These are phyloP conservation scores for Rattus rattus DNA, from an alignment of 2,113 vertebrate species.

Conservation along the genomic window DNA sequence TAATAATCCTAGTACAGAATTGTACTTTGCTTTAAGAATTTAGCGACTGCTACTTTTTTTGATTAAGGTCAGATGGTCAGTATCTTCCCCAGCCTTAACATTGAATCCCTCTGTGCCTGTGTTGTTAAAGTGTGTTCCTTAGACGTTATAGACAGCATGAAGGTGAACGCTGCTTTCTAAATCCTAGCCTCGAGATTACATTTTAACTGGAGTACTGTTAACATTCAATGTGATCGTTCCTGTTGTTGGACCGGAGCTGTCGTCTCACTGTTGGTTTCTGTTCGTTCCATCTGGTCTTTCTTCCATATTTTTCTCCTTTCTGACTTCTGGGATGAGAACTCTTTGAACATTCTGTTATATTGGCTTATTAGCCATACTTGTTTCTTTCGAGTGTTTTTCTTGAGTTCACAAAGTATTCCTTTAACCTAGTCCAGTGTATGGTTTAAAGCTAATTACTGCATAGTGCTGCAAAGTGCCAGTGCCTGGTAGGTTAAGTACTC, in stretches of 20 bases:
- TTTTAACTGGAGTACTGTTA: slow-evolving; percentile 40
- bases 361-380: neutral
- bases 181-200: neutral
- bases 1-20: neutral
- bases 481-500: neutral
- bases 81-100: neutral
- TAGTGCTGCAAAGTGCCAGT: too few species aligned
- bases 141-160: neutral
- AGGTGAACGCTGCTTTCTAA: neutral
- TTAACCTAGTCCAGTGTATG: neutral
- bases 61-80: neutral
- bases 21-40: neutral
- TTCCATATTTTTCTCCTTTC: slow-evolving; percentile 33
- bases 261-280: slow-evolving; percentile 50
- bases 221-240: neutral
- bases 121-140: neutral
- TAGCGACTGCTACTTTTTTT: neutral
- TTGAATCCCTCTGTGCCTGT: neutral
- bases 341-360: slow-evolving; percentile 12
- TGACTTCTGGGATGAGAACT: slow-evolving; percentile 15
- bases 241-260: neutral
- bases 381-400: neutral
- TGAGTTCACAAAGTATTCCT: neutral
- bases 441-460: neutral
- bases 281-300: slow-evolving; percentile 45